Evolutionary conservation across 2,113 vertebrate species (phyloP).

Genomic region (Hippocampus mohnikei): DNA sequence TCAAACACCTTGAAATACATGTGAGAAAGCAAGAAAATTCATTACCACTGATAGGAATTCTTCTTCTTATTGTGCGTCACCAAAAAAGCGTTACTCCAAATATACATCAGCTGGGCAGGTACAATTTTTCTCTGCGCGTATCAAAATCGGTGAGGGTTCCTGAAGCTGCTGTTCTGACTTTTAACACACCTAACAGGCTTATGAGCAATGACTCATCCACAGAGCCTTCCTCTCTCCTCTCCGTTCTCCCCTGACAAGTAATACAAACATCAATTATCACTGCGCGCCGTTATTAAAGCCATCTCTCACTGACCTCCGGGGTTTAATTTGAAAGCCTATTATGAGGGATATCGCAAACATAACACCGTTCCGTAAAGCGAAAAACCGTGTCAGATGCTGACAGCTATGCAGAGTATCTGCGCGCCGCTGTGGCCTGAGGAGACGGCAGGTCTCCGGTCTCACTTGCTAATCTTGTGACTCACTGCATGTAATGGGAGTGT

Average conservation of each 20-base stretch:
- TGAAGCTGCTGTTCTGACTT: slow-evolving; percentile 44
- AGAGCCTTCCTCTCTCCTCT: slow-evolving; percentile 37
- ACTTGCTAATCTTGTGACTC: slow-evolving; percentile 60
- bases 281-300: slow-evolving; percentile 48
- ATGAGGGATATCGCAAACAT: slow-evolving; percentile 56
- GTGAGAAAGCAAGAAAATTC: background rate
- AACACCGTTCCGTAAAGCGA: slow-evolving; percentile 51
- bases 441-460: slow-evolving; percentile 54
- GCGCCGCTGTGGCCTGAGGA: slow-evolving; percentile 47
- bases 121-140: slow-evolving; percentile 10
- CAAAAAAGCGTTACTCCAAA: background rate
- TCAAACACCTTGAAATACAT: slow-evolving; percentile 60
- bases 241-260: slow-evolving; percentile 45
- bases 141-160: slow-evolving; percentile 32
- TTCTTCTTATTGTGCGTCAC: background rate
- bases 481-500: slow-evolving; percentile 33
- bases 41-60: slow-evolving; percentile 5
- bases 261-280: slow-evolving; percentile 43
- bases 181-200: slow-evolving; percentile 54
- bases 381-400: slow-evolving; percentile 54
- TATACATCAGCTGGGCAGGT: slow-evolving; percentile 13
- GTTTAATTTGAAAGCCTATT: slow-evolving; percentile 60
- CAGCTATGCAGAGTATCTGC: slow-evolving; percentile 59
- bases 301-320: slow-evolving; percentile 30
- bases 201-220: slow-evolving; percentile 56